Base-by-base conservation (phyloP, 2,888 invertebrate species). In the Plemyria rubiginata region DNA sequence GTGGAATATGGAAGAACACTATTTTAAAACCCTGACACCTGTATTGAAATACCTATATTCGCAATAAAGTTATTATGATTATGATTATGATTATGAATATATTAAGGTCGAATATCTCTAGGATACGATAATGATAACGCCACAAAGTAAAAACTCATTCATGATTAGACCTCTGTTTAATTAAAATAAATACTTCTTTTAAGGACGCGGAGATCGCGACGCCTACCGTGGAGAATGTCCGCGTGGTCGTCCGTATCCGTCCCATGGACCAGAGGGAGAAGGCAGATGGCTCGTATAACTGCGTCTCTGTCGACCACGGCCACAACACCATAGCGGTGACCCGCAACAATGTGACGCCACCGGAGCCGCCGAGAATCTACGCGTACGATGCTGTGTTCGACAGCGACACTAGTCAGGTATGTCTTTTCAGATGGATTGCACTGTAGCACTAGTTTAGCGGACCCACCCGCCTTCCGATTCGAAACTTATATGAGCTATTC, bases 341-440 rank as follows among this genome's bases (percentile, higher is more conserved):
- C 48, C 96, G 97, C 84, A 96, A 95, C 54, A 95, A 95, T 75
- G 94, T 95, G 40, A 93, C 94, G 0, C 94, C 94, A 0, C 94
- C 95, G 11, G 97, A 97, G 76, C 96, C 97, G 36, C 96, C 97
- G 0, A 97, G 99, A 87, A 94, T 96, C 0, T 99, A 98, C 85
- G 97, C 97, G 9, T 99, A 99, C 82, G 99, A 99, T 87, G 96
- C 97, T 49, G 98, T 99, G 36, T 99, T 99, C 86, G 97, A 96
- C 54, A 95, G 94, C 15, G 95, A 96, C 72, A 97, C 55, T 4
- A 55, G 48, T 6, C 55, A 60, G 52, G 60, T 64, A 45, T 15
- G 43, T n/a, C 4, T 52, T 12, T 60, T 11, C 3, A n/a, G n/a
- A n/a, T 5, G 53, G 22, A 22, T 22, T 2, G 22, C 22, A n/a